Base-by-base conservation (phyloP, 2,113 vertebrate genomes). In the Mastomys natalensis region DNA sequence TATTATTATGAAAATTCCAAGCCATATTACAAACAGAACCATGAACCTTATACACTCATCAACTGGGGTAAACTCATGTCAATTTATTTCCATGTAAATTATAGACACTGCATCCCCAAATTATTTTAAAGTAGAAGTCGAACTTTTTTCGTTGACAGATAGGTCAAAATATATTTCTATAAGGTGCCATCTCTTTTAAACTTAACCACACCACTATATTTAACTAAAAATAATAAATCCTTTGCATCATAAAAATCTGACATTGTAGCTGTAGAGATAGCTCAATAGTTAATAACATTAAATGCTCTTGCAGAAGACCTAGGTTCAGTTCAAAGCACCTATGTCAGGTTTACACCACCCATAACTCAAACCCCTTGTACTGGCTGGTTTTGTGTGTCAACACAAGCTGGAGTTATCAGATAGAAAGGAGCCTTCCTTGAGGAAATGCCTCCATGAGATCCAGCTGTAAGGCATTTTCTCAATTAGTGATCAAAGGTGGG, bases 61-160 rank as follows among this genome's bases (percentile, higher is more conserved):
- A 19, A 0, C n/a, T 0, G 12, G 58, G 1, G 8, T 1, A 34
- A 34, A 5, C 10, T 37, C 37, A 0, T 0, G 8, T 7, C 26
- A 15, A 1, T 12, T 21, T 4, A 5, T 4, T 15, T 53, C 68
- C 16, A 5, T 34, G 81, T 6, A 2, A 21, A 62, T 34, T 70
- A 45, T 45, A 24, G 60, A 58, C 2, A 0, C 62, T 12, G 34
- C 17, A n/a, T 34, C 48, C 22, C 40, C 73, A 5, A 5, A 22
- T 22, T 15, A 13, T n/a, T 45, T 1, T 5, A 51, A 60, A 58
- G 73, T 60, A n/a, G 43, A 88, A 45, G n/a, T 73, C n/a, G 26
- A 86, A 51, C 34, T 8, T 34, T n/a, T 31, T 31, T 60, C 21
- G 3, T 26, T 45, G 24, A 1, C 0, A 21, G 17, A 74, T 17